phyloP scores from a whole-genome alignment of 2,113 vertebrate species.

The Mustelus asterias region DNA sequence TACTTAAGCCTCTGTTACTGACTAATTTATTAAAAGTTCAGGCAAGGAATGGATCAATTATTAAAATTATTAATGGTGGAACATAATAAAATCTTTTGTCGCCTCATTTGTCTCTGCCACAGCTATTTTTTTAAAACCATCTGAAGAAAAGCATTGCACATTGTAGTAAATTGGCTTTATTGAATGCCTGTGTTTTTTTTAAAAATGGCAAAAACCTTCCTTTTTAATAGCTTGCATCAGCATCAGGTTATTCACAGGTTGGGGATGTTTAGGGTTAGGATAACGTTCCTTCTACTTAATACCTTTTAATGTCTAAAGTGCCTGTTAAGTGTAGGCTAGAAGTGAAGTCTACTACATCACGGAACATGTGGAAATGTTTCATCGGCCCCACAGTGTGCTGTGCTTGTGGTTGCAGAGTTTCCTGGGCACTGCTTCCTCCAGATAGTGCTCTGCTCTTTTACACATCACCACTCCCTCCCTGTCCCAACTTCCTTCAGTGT shows the following conservation, averaged over 20 bases:
- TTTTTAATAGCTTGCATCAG: not conserved
- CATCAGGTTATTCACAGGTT: not conserved
- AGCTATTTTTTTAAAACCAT: no score
- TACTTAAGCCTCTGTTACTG: not conserved
- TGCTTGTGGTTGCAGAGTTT: not conserved
- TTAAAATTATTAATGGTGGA: constrained; percentile 2
- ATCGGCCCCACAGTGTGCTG: no score
- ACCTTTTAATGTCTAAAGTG: no score
- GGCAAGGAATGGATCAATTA: not conserved
- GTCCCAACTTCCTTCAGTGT: no score
- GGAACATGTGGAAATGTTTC: not conserved
- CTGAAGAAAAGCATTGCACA: not conserved
- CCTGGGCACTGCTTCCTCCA: not conserved
- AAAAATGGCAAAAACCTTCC: not conserved
- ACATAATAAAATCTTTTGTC: not conserved
- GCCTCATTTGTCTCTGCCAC: not conserved
- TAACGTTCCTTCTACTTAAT: not conserved
- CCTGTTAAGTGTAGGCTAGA: not conserved
- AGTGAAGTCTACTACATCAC: not conserved
- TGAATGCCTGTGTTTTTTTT: not conserved
- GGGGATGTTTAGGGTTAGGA: no score
- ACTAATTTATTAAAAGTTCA: not conserved
- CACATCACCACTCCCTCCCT: not conserved
- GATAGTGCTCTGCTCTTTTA: not conserved
- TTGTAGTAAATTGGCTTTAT: not conserved